Evolutionary conservation across 2,888 invertebrate genomes (phyloP).

Genomic region (Dolichomitus sp.): DNA sequence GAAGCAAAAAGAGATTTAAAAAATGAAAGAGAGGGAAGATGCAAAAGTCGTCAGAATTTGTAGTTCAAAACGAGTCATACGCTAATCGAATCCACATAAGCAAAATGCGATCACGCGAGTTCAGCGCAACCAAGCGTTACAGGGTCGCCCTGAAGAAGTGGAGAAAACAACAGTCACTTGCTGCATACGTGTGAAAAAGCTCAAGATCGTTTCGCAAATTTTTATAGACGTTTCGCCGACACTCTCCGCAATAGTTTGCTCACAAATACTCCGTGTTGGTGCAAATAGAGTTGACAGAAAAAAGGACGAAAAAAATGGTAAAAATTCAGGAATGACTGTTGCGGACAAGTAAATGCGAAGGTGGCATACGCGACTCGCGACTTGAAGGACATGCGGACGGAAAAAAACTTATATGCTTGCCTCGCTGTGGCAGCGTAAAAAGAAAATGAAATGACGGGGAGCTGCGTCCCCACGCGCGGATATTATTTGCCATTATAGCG

Average conservation of each 20-base stretch:
- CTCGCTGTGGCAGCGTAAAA: conserved; percentile 43
- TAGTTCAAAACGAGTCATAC: conserved; percentile 60
- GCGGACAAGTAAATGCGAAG: conserved; percentile 54
- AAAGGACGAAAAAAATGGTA: background rate
- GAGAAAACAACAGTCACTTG: conserved; percentile 24
- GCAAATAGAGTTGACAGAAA: conserved; percentile 1
- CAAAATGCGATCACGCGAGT: conserved; percentile 61
- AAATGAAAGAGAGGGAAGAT: conserved; percentile 51
- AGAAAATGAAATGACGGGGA: conserved; percentile 64
- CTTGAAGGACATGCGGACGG: conserved; percentile 20
- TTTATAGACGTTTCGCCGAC: conserved; percentile 13
- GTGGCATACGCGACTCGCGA: conserved; percentile 49
- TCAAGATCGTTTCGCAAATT: conserved; percentile 21
- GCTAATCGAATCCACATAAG: conserved; percentile 69
- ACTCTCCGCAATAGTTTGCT: conserved; percentile 19
- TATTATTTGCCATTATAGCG: conserved; percentile 84
- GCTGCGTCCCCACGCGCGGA: conserved; percentile 67
- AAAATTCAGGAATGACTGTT: conserved; percentile 33
- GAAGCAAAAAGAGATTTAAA: conserved; percentile 43
- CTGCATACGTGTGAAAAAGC: conserved; percentile 29
- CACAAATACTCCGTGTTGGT: conserved; percentile 7
- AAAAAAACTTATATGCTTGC: conserved; percentile 28
- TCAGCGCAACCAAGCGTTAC: background rate
- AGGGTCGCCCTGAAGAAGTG: background rate
- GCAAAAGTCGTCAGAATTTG: background rate